Conservation (phyloP, 35 echinoderm and acorn worm genomes). For the Patiria miniata region DNA sequence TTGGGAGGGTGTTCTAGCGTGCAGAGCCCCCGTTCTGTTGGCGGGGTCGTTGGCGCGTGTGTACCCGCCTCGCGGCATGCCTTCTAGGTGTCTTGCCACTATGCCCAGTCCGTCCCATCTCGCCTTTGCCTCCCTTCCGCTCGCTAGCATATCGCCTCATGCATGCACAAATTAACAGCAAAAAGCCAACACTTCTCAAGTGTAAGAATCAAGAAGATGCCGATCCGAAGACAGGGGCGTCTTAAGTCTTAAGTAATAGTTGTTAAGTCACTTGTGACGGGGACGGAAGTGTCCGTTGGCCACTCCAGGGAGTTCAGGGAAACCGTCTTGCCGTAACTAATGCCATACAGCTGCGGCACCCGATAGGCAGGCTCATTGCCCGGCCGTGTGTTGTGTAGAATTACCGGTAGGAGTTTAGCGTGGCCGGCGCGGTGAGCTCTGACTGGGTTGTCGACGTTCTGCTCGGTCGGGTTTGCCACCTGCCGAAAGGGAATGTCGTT, state of each 20-base stretch:
- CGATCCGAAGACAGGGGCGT: constrained; percentile 8
- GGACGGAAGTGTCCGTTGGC: constrained; percentile 3
- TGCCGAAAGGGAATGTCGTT: constrained; percentile 27
- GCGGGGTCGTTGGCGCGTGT: constrained; percentile 8
- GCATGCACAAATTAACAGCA: constrained; percentile 31
- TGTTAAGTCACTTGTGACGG: constrained; percentile 24
- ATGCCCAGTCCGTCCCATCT: background rate
- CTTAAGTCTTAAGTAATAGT: constrained; percentile 32
- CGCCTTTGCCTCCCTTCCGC: background rate
- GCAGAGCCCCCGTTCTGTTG: background rate
- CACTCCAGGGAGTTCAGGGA: background rate
- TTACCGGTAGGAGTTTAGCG: background rate
- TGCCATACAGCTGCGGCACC: constrained; percentile 22
- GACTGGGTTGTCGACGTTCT: background rate
- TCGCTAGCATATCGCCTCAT: background rate
- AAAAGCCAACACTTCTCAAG: constrained; percentile 33
- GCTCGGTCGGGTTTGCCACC: constrained; percentile 22
- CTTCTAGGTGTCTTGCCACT: constrained; percentile 19
- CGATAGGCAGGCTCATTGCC: background rate
- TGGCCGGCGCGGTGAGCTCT: background rate
- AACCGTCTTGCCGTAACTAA: constrained; percentile 23
- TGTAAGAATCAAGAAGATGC: constrained; percentile 28
- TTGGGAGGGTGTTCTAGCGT: constrained; percentile 27
- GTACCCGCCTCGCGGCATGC: constrained; percentile 22
- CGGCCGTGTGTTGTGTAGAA: background rate